Evolutionary conservation across 2,113 vertebrate genomes (phyloP).

Genomic region (Cyanoramphus novaezelandiae): DNA sequence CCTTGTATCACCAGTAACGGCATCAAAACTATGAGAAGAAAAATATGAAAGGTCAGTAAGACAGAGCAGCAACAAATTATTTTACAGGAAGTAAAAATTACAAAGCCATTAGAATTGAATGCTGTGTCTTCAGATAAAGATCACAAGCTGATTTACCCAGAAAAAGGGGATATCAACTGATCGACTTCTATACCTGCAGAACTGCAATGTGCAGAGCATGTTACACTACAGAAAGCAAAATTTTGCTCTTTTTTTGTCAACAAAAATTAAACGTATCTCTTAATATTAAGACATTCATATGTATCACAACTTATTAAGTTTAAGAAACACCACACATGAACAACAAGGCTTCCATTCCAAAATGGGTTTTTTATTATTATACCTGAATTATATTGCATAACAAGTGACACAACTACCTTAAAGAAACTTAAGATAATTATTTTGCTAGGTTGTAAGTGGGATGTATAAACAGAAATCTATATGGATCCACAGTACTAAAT

Average conservation of each 20-base stretch:
- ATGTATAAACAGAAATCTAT: background rate
- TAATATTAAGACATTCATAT: background rate
- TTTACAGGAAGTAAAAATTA: background rate
- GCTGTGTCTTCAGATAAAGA: background rate
- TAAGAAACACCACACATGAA: background rate
- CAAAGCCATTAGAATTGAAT: background rate
- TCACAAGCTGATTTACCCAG: background rate
- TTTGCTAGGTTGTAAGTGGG: background rate
- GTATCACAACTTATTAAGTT: conserved; percentile 25
- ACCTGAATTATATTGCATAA: background rate
- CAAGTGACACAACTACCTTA: background rate
- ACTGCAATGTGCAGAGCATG: background rate
- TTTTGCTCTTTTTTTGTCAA: background rate
- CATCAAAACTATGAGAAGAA: conserved; percentile 74
- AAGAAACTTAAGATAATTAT: background rate
- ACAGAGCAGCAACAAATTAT: background rate
- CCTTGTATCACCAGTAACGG: conserved; percentile 75
- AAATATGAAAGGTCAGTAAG: background rate
- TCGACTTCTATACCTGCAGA: background rate
- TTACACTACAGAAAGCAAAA: background rate
- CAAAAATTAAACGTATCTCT: background rate
- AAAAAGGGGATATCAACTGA: background rate
- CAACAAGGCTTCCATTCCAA: background rate
- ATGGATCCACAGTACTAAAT: background rate
- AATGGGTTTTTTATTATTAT: background rate